These are phyloP conservation scores for Emmelina monodactyla DNA, from an alignment of 2,888 invertebrate species.

Conservation along the genomic window DNA sequence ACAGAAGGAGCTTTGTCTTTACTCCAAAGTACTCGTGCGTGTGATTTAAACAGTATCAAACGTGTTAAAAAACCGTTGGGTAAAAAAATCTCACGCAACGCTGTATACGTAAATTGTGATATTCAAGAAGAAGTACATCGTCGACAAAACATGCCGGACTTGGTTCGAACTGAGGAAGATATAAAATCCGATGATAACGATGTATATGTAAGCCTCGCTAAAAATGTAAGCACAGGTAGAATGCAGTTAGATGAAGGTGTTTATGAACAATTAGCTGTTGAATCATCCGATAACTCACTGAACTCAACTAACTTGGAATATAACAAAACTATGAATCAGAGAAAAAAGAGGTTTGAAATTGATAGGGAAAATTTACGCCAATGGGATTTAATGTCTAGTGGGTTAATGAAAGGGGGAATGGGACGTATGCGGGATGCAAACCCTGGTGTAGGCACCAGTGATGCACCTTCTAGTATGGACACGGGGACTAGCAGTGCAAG, in stretches of 20 bases:
- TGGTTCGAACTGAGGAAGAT: slow-evolving; percentile 27
- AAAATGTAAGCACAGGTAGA: slow-evolving; percentile 26
- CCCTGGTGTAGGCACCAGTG: slow-evolving; percentile 36
- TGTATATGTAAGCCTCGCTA: slow-evolving; percentile 60
- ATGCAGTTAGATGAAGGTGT: slow-evolving; percentile 56
- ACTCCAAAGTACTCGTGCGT: slow-evolving; percentile 32
- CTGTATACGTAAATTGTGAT: slow-evolving; percentile 81
- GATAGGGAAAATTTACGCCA: slow-evolving; percentile 87
- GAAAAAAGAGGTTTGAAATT: slow-evolving; percentile 66
- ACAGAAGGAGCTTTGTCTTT: slow-evolving; percentile 24
- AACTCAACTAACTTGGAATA: slow-evolving; percentile 12
- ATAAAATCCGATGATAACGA: slow-evolving; percentile 52
- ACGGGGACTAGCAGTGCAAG: slow-evolving; percentile 54
- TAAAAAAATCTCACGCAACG: slow-evolving; percentile 71
- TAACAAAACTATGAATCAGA: slow-evolving; percentile 16
- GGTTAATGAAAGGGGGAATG: slow-evolving; percentile 65
- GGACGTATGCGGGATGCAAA: slow-evolving; percentile 47
- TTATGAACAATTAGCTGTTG: slow-evolving; percentile 63
- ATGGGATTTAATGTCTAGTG: slow-evolving; percentile 90
- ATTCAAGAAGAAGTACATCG: slow-evolving; percentile 57
- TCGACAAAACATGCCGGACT: slow-evolving; percentile 26
- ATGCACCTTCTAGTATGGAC: slow-evolving; percentile 45
- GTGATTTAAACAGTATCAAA: slow-evolving; percentile 50
- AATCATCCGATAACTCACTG: slow-evolving; percentile 27
- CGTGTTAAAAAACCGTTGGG: slow-evolving; percentile 37